A percentile compares a stretch with the other conserved stretches of the same genome.
phyloP scores from a whole-genome alignment of 2,113 vertebrate species.

The Grammomys surdaster region DNA sequence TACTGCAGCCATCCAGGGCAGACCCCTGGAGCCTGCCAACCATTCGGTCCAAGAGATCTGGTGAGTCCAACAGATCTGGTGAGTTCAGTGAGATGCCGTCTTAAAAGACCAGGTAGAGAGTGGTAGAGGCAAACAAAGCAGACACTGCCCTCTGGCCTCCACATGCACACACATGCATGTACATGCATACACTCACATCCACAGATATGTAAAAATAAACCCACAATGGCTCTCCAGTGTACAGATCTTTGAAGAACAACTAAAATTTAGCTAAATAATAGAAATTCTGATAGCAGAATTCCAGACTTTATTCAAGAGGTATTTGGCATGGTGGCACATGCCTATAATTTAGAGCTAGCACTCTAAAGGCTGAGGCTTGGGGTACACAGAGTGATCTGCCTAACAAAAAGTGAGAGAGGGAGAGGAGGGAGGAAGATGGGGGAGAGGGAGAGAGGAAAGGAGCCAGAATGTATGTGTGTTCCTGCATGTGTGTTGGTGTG shows the following conservation, averaged over 20 bases:
- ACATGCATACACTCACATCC: not conserved
- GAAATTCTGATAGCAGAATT: constrained; percentile 6
- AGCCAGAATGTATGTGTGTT: not conserved
- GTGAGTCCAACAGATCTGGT: too few relatives aligned
- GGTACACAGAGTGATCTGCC: not conserved
- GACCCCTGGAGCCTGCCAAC: not conserved
- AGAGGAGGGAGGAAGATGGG: not conserved
- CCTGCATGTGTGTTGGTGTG: not conserved
- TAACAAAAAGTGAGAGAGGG: not conserved
- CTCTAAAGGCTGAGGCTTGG: not conserved
- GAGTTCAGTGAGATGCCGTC: not conserved
- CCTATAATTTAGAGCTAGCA: not conserved
- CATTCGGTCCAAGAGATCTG: not conserved
- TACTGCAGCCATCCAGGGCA: too few relatives aligned
- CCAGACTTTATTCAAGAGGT: not conserved
- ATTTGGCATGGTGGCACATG: not conserved
- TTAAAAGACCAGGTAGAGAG: not conserved
- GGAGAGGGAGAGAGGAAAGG: too few relatives aligned
- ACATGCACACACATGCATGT: not conserved
- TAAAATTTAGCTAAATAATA: constrained; percentile 48
- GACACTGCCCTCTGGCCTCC: not conserved
- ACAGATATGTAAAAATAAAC: not conserved
- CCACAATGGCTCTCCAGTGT: not conserved
- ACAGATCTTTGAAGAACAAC: not conserved
- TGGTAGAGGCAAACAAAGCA: not conserved